Base-by-base conservation (phyloP, 2,888 invertebrate genomes). In the Epirrhoe tristata region DNA sequence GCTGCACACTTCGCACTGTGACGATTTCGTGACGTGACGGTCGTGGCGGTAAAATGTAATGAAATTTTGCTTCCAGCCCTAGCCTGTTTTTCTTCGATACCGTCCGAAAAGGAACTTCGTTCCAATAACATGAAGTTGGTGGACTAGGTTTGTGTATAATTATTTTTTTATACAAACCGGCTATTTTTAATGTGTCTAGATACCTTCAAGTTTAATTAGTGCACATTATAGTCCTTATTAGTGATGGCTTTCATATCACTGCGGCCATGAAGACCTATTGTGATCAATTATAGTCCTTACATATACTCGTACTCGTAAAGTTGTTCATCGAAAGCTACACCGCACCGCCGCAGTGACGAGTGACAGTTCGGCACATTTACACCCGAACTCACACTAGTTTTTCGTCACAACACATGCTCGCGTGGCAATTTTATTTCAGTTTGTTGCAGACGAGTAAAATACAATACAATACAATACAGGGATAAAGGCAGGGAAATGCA, bases 401-500 rank as follows among this genome's bases (percentile, higher is more conserved):
- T 58, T 58, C 51, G 55, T n/a, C 48, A 55, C 58, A 62, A 67
- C 62, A 67, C 58, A 52, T 63, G 63, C 58, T 58, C 67, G 51
- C 43, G 50, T 39, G 50, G 52, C 58, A 59, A 50, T 63, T 67
- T 67, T 63, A 64, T 64, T 68, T 61, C 53, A 46, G 43, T 55
- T 43, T 64, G 50, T 54, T 57, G 43, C 52, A 50, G 14, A 7
- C 48, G 17, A 59, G 57, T 58, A 54, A 50, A 60, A 60, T 57
- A 53, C 17, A 46, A 51, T 32, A 43, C 48, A 16, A 48, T 59
- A 50, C 52, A 56, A 65, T 55, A 50, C 16, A 17, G 17, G 8
- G 17, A 43, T 24, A 51, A 6, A 53, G 31, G 14, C 61, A 36
- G 24, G n/a, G 55, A 61, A 17, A 36, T 46, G 50, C n/a, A 43